Evolutionary conservation across 2,113 vertebrate species (phyloP).

Genomic region (Cryptotis parvus): DNA sequence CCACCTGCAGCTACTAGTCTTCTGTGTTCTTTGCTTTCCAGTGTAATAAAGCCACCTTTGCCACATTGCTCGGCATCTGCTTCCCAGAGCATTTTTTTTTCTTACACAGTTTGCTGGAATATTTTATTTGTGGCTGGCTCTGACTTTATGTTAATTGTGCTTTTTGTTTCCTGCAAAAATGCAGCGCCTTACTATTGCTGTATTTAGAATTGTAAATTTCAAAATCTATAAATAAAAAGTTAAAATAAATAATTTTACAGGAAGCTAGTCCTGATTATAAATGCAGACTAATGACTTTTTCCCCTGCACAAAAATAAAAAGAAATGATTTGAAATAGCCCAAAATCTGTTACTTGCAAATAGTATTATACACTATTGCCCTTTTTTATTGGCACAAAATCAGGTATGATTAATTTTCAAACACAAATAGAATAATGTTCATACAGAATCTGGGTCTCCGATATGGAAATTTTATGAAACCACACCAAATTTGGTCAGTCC

Average conservation of each 20-base stretch:
- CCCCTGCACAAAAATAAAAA: conserved; percentile 67
- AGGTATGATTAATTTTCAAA: conserved; percentile 58
- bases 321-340: conserved; percentile 74
- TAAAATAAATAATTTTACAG: conserved; percentile 84
- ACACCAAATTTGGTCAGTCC: background rate
- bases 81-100: conserved; percentile 65
- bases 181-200: conserved; percentile 79
- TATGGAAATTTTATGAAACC: conserved; percentile 49
- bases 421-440: background rate
- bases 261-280: conserved; percentile 81
- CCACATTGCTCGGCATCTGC: conserved; percentile 67
- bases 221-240: conserved; percentile 84
- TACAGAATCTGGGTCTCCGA: conserved; percentile 1
- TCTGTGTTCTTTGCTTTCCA: background rate
- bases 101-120: conserved; percentile 72
- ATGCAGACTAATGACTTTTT: conserved; percentile 81
- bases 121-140: conserved; percentile 80
- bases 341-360: conserved; percentile 69
- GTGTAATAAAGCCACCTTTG: conserved; percentile 61
- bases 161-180: conserved; percentile 82
- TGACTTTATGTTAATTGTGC: conserved; percentile 82
- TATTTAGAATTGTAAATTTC: conserved; percentile 84
- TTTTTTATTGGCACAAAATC: conserved; percentile 62
- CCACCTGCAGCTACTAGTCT: background rate
- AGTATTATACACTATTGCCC: conserved; percentile 49